A percentile compares a stretch with the other conserved stretches of the same genome.
phyloP scores from a whole-genome alignment of 2,797 vertebrate genomes.

The Peromyscus attwateri region DNA sequence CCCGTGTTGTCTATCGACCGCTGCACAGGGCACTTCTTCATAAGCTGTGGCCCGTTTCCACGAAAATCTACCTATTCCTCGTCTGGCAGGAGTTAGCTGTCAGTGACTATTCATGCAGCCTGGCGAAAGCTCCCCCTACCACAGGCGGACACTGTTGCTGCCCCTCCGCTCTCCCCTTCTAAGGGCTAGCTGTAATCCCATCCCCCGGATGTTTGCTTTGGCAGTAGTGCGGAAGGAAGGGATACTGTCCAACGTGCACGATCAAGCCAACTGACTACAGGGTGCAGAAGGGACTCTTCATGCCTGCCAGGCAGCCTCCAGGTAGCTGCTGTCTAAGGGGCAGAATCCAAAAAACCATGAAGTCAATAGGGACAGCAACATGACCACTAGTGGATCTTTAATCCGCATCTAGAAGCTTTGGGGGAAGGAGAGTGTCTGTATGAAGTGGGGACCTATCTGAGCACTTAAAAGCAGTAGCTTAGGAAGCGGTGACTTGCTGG shows the following conservation, averaged over 20 bases:
- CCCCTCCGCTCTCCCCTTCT: background rate
- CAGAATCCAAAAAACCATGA: slow-evolving; percentile 55
- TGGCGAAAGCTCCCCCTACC: background rate
- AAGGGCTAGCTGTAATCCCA: background rate
- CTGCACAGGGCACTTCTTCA: slow-evolving; percentile 27
- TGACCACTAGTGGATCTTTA: background rate
- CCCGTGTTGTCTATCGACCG: slow-evolving; percentile 37
- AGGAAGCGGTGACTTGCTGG: background rate
- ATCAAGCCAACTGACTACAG: background rate
- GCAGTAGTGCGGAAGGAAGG: slow-evolving; percentile 16
- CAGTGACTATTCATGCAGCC: slow-evolving; percentile 23
- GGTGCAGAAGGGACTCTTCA: background rate
- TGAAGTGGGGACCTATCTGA: background rate
- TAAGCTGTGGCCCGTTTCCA: slow-evolving; percentile 39
- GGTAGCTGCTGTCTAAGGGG: slow-evolving; percentile 73
- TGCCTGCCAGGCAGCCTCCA: background rate
- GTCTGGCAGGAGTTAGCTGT: slow-evolving; percentile 15
- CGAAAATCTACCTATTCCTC: slow-evolving; percentile 44
- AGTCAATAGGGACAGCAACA: background rate
- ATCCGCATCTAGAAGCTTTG: background rate
- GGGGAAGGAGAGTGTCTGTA: background rate
- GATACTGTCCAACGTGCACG: background rate
- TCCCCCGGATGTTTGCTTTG: slow-evolving; percentile 34
- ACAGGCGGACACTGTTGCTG: background rate
- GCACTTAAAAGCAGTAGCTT: background rate